Evolutionary conservation across 2,888 invertebrate species (phyloP).

Genomic region (Sturmia bella): DNA sequence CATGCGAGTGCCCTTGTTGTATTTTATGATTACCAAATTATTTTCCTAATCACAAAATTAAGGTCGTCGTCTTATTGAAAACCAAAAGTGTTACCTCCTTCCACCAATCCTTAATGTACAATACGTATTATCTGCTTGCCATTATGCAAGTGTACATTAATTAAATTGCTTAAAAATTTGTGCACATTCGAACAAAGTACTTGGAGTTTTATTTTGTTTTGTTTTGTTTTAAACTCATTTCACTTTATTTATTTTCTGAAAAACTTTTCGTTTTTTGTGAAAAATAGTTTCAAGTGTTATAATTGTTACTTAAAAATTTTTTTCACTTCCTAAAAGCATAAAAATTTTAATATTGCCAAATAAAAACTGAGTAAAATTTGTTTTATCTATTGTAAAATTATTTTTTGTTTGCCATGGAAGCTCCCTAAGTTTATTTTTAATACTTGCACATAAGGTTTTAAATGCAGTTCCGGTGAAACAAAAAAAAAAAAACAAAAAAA

Average conservation of each 20-base stretch:
- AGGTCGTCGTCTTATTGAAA: too few species aligned
- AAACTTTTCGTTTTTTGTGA: conserved; percentile 11
- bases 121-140: too few species aligned
- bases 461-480: neutral
- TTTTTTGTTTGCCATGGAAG: neutral
- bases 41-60: too few species aligned
- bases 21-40: too few species aligned
- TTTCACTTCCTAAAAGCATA: conserved; percentile 5
- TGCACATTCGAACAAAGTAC: too few species aligned
- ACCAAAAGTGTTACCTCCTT: too few species aligned
- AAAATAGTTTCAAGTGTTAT: conserved; percentile 54
- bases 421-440: conserved; percentile 1
- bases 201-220: neutral
- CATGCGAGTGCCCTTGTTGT: too few species aligned
- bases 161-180: too few species aligned
- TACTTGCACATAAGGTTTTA: conserved; percentile 1
- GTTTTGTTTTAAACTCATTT: neutral
- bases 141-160: too few species aligned
- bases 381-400: conserved; percentile 35
- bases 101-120: too few species aligned
- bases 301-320: conserved; percentile 53
- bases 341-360: conserved; percentile 8
- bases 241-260: neutral
- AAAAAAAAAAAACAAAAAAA: neutral
- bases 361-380: conserved; percentile 32